phyloP scores from a whole-genome alignment of 2,113 vertebrate genomes.

The Desmodus rotundus region DNA sequence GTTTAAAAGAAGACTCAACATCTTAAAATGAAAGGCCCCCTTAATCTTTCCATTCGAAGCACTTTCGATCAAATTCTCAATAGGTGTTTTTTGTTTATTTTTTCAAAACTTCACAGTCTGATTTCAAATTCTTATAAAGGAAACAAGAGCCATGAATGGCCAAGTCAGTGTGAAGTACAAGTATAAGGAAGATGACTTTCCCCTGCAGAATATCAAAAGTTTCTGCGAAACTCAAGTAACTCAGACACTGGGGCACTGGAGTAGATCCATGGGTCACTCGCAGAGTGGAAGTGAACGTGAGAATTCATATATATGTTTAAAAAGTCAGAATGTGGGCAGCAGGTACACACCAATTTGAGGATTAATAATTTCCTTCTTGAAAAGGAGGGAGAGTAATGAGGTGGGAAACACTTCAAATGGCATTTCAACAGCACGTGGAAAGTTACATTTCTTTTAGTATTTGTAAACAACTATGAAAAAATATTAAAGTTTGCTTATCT shows the following conservation, averaged over 20 bases:
- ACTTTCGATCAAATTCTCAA: not conserved
- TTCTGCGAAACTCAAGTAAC: not conserved
- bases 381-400: not conserved
- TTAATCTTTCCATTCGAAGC: not conserved
- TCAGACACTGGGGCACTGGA: not conserved
- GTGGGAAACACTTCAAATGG: not conserved
- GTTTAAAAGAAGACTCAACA: not conserved
- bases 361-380: not conserved
- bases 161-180: not conserved
- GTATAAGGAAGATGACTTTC: not conserved
- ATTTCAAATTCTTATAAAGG: not conserved
- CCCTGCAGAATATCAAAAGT: not conserved
- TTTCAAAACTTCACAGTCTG: not conserved
- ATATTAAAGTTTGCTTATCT: not conserved
- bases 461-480: not conserved
- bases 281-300: not conserved
- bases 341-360: not conserved
- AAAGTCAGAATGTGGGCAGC: not conserved
- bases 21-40: not conserved
- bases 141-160: not conserved
- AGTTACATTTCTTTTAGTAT: not conserved
- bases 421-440: not conserved
- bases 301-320: not conserved
- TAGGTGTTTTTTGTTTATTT: not conserved
- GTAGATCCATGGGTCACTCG: no score